Conservation (phyloP, 2,113 vertebrate genomes). For the Petromus typicus region DNA sequence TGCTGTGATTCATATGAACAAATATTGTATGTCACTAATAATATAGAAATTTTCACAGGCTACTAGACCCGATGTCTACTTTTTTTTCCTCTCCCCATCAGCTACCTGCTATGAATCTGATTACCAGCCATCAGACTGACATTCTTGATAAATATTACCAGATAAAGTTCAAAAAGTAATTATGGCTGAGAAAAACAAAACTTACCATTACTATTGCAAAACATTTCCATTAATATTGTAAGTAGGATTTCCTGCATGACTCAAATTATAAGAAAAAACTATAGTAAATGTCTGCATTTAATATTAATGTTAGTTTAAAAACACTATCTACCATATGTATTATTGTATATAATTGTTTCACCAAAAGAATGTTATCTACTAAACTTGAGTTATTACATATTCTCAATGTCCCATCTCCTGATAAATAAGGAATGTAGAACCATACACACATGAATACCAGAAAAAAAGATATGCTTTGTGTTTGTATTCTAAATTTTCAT, state of each 20-base stretch:
- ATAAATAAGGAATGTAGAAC: not conserved
- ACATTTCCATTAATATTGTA: not conserved
- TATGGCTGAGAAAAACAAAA: not conserved
- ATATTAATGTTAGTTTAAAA: not conserved
- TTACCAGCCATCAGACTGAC: not conserved
- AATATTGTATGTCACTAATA: constrained; percentile 21
- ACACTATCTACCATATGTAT: not conserved
- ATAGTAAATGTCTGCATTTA: not conserved
- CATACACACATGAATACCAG: not conserved
- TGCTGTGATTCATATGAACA: constrained; percentile 42
- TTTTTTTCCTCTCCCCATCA: not conserved
- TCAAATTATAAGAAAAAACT: not conserved
- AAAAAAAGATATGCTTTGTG: no score
- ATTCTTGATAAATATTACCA: not conserved
- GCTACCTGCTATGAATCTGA: rapidly evolving
- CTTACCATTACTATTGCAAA: not conserved
- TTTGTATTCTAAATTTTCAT: not conserved
- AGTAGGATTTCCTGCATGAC: not conserved
- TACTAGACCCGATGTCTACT: not conserved
- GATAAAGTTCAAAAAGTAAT: not conserved
- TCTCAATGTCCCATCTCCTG: not conserved
- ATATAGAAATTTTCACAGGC: constrained; percentile 13
- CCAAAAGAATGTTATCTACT: not conserved
- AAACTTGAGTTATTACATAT: not conserved
- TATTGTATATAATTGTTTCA: not conserved